These are phyloP conservation scores for Syritta pipiens DNA, from an alignment of 2,888 invertebrate genomes.

Conservation along the genomic window DNA sequence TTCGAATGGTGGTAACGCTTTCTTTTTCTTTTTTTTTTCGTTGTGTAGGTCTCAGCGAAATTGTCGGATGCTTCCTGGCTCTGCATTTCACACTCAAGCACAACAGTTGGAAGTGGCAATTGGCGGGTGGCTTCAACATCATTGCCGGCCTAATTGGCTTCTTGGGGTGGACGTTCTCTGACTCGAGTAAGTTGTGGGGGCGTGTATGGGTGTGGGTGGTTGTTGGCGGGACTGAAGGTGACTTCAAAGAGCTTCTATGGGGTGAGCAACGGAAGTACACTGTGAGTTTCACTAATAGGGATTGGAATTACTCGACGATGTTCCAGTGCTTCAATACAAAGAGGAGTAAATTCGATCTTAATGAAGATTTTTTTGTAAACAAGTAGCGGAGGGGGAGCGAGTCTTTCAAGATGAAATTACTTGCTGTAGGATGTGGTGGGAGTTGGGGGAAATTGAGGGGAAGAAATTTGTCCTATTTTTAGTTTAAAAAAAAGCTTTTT, in stretches of 20 bases:
- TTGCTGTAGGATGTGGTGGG: too few species aligned
- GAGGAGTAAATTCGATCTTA: not conserved
- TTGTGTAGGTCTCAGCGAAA: slow-evolving; percentile 77
- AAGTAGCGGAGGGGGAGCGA: too few species aligned
- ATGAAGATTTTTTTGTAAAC: not conserved
- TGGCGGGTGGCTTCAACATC: slow-evolving; percentile 77
- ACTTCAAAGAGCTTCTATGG: not conserved
- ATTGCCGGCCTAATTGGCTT: slow-evolving; percentile 78
- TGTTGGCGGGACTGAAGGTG: not conserved
- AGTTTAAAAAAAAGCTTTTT: too few species aligned
- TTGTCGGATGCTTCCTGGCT: slow-evolving; percentile 78
- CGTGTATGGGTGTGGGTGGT: not conserved
- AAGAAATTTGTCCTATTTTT: too few species aligned
- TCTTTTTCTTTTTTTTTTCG: not conserved
- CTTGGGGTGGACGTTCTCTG: slow-evolving; percentile 77
- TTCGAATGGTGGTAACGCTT: slow-evolving; percentile 16
- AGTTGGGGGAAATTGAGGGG: too few species aligned
- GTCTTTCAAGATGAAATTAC: too few species aligned
- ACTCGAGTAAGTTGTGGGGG: slow-evolving; percentile 73
- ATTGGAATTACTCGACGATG: slow-evolving; percentile 8
- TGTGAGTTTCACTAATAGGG: slow-evolving; percentile 4
- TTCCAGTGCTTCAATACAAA: not conserved
- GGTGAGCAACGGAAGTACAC: slow-evolving; percentile 19
- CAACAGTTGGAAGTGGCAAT: slow-evolving; percentile 78
- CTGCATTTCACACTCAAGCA: slow-evolving; percentile 77